phyloP scores from a whole-genome alignment of 1,140 invertebrate species.

The Micrasema minimum region DNA sequence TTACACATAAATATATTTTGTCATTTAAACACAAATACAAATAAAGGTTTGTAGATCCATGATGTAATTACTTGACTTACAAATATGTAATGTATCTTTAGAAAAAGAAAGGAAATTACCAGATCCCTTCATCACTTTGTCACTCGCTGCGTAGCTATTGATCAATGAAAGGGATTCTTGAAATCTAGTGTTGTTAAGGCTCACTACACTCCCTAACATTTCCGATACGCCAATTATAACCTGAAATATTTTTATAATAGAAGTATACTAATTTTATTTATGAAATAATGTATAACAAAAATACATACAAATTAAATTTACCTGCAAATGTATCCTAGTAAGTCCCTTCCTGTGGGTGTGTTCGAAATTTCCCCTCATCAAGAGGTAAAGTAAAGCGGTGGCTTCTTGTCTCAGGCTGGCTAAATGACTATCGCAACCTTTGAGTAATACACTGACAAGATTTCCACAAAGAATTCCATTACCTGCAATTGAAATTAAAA shows the following conservation, averaged over 20 bases:
- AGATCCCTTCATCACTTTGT: slow-evolving; percentile 93
- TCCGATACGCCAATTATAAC: slow-evolving; percentile 93
- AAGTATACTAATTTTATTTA: no score
- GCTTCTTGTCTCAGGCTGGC: slow-evolving; percentile 86
- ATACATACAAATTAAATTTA: slow-evolving; percentile 54
- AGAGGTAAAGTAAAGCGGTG: slow-evolving; percentile 87
- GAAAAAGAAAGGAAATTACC: slow-evolving; percentile 66
- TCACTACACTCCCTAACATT: slow-evolving; percentile 86
- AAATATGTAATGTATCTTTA: no score
- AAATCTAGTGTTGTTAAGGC: slow-evolving; percentile 88
- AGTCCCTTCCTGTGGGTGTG: slow-evolving; percentile 84
- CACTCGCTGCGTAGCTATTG: slow-evolving; percentile 91
- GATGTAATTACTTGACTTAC: no score
- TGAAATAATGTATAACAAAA: no score
- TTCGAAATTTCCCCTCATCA: slow-evolving; percentile 95
- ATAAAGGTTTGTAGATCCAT: no score
- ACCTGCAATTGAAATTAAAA: slow-evolving; percentile 64
- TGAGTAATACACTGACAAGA: slow-evolving; percentile 83
- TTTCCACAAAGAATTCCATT: slow-evolving; percentile 86
- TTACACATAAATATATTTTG: no score
- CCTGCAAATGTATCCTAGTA: slow-evolving; percentile 86
- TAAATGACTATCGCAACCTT: slow-evolving; percentile 84
- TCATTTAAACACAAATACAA: not conserved
- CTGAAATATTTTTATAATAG: slow-evolving; percentile 56
- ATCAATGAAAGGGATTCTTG: slow-evolving; percentile 92